Evolutionary conservation across 1,140 invertebrate genomes (phyloP), one percentile per base, ranked within the genome.

Genomic region (Triops longicaudatus): DNA sequence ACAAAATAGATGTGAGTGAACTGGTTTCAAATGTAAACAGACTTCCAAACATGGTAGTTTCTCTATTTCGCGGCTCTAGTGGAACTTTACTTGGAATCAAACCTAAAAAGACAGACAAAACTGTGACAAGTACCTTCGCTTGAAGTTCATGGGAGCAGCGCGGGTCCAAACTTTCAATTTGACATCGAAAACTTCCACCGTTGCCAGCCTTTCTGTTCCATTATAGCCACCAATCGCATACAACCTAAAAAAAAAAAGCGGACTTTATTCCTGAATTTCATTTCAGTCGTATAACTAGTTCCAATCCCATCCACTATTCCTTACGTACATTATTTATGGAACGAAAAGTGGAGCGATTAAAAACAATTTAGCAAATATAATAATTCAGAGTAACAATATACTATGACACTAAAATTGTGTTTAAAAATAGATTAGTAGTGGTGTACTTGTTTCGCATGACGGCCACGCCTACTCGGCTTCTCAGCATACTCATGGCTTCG

Each of bases 111-210:
- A n/a, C n/a, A n/a, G n/a, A n/a, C n/a, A 72, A 26, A 26, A 72
- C 1, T 76, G 78, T 11, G 12, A 28, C 26, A 76, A 37, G 74
- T 72, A 91, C 90, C 91, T 93, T 84, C 93, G 84, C 85, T 93
- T 93, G 82, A 90, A 93, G 79, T 91, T 89, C 93, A 95, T 95
- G 0, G 91, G 86, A 27, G 91, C 87, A 4, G 95, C 91, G 80
- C 89, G 88, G 76, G 88, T 90, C 95, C 95, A 97, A 78, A 86
- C 86, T 81, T 90, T 89, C 72, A 86, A 86, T 26, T 86, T 83
- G 9, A 92, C 91, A 85, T 96, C 91, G 84, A 93, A 96, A 10
- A 94, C 90, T 85, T 96, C 94, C 3, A 95, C 93, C n/a, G 92
- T 94, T 37, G 90, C 90, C 10, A 96, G 85, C 79, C 94, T 84